Base-by-base conservation (phyloP, 2,113 vertebrate genomes). In the Pipra filicauda region DNA sequence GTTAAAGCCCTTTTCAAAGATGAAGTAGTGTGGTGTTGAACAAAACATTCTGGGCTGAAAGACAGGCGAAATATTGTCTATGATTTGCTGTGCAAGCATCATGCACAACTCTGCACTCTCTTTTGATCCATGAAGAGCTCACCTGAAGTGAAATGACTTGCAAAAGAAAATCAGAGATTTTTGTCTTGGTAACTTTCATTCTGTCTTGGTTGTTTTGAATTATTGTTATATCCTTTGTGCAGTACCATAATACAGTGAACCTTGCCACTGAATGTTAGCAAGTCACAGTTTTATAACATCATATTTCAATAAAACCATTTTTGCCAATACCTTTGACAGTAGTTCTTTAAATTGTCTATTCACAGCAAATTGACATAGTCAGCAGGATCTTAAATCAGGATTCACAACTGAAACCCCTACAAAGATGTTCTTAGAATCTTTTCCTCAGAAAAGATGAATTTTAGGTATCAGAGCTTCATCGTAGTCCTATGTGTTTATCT, bases 1-100 rank as follows among this genome's bases (percentile, higher is more conserved):
- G 21, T 78, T 82, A 91, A 80, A 82, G 12, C 28, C 19, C 80
- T 83, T 59, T 55, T 80, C 28, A 85, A 48, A 82, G 66, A 65
- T 19, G 49, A 85, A 82, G 13, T n/a, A 82, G 2, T 9, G 6
- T 46, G 18, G 7, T 73, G 39, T 83, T 65, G 54, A 88, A 70
- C 59, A 83, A 89, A 58, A 70, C 0, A 0, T 51, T 66, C 55
- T 71, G 48, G 33, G 39, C 43, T 83, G 74, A 79, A 95, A 91
- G 73, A 41, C 37, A 30, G 44, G 39, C 27, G 74, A 85, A 85
- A 79, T 65, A 33, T 2, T 64, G 55, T 24, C n/a, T 70, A 43
- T 44, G 19, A 59, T 76, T 85, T 85, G 31, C 70, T 85, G 18
- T 58, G 41, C 39, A 76, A 67, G 54, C 62, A 79, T 65, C 57